phyloP scores from a whole-genome alignment of 1,140 invertebrate genomes.

The Drosophila ercepeae region DNA sequence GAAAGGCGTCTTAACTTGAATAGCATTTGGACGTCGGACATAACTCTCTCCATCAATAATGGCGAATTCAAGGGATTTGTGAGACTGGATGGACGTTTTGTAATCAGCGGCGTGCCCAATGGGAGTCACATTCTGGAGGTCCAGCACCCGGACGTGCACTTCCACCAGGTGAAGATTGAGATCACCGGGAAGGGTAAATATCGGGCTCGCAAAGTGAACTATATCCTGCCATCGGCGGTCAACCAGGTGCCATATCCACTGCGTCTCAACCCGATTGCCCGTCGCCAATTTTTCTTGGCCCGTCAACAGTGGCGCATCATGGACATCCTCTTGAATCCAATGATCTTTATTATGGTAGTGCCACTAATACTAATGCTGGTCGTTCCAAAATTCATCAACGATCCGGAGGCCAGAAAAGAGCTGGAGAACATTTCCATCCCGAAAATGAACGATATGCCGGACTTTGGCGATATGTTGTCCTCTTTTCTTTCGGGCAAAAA shows the following conservation, averaged over 20 bases:
- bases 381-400: constrained; percentile 97
- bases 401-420: constrained; percentile 96
- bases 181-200: constrained; percentile 98
- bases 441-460: constrained; percentile 87
- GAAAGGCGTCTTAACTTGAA: constrained; percentile 83
- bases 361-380: constrained; percentile 95
- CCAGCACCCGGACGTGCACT: constrained; percentile 94
- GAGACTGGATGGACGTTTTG: constrained; percentile 95
- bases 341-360: constrained; percentile 98
- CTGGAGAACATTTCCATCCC: constrained; percentile 90
- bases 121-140: constrained; percentile 98
- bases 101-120: constrained; percentile 93
- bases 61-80: constrained; percentile 94
- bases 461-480: constrained; percentile 94
- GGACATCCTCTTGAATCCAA: constrained; percentile 97
- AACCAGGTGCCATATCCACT: constrained; percentile 95
- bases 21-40: constrained; percentile 88
- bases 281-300: constrained; percentile 94
- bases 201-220: constrained; percentile 95
- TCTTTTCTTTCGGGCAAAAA: constrained; percentile 88
- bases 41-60: constrained; percentile 92
- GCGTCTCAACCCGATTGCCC: constrained; percentile 90
- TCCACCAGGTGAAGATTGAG: constrained; percentile 94
- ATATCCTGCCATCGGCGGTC: constrained; percentile 93
- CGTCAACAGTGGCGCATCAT: constrained; percentile 95